A percentile compares a stretch with the other conserved stretches of the same genome.
These are phyloP conservation scores for Potamarius usumacintae DNA, from an alignment of 2,113 vertebrate species.

Conservation along the genomic window DNA sequence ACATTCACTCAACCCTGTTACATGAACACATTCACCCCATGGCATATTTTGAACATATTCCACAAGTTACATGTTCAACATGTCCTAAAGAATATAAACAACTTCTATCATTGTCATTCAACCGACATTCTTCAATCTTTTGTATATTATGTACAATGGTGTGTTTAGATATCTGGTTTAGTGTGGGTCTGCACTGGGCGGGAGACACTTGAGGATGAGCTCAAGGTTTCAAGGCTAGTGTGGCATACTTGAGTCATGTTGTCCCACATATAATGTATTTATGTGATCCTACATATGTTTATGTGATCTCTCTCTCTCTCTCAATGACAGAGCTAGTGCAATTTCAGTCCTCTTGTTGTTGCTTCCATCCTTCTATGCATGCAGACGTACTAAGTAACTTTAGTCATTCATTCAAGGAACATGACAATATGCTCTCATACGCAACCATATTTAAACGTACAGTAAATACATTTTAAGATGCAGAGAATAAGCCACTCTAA, in stretches of 20 bases:
- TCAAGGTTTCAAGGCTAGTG: neutral
- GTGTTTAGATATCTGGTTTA: neutral
- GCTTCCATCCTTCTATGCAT: neutral
- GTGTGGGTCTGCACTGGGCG: neutral
- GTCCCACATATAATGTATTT: neutral
- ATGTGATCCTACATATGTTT: neutral
- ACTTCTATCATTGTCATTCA: neutral
- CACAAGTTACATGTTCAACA: neutral
- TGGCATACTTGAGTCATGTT: neutral
- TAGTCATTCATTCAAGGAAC: neutral
- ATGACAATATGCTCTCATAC: neutral
- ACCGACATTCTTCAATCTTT: neutral
- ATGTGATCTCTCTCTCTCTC: neutral
- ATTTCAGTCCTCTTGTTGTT: neutral
- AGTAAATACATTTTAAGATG: neutral
- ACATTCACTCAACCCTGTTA: neutral
- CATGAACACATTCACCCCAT: neutral
- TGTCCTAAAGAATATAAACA: neutral
- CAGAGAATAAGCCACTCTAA: neutral
- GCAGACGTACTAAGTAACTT: neutral
- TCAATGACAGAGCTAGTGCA: neutral
- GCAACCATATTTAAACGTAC: neutral
- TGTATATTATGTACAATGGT: neutral
- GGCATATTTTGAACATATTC: neutral
- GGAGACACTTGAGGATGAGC: neutral